Evolutionary conservation across 35 echinoderm and acorn worm species (phyloP), one percentile per base, ranked within the genome.

Genomic region (Ptychodera flava): DNA sequence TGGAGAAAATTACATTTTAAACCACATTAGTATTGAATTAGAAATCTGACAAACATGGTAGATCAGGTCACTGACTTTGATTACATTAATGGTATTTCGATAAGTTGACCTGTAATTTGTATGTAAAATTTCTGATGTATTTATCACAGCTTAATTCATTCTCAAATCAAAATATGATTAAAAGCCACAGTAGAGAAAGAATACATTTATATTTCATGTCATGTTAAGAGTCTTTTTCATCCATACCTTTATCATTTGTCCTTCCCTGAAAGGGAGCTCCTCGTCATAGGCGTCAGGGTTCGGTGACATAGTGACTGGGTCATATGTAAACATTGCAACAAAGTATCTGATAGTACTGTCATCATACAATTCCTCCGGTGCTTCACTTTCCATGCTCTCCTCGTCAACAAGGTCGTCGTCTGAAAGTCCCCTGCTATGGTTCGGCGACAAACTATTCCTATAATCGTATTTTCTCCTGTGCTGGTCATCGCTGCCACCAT

Each of bases 241-340:
- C n/a, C 6, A 64, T 28, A 99, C 96, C 93, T 93, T 99, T 35
- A 99, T 87, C 28, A 99, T 33, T 77, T 99, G 92, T 22, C 96
- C 96, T 88, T 99, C 96, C 77, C 82, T 92, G 52, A 99, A 99
- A 6, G 37, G 80, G 2, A 99, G 78, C 76, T 99, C 96, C 38
- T 99, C 96, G 30, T 99, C 96, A 78, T 86, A 91, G 28, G 88
- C 90, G 34, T 99, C 96, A 82, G 88, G 37, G 38, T 99, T 99
- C 28, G 96, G 96, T 80, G 96, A 99, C 93, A 94, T 94, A 10
- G 85, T 86, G 27, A 88, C 79, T 77, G 96, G 96, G 37, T 99
- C 91, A 32, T 99, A 99, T 37, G 91, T 88, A 86, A 92, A 99
- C 76, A 99, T 86, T 36, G 96, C 96, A 28, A 94, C 93, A 87